Base-by-base conservation (phyloP, 2,113 vertebrate species). In the Tragelaphus buxtoni region DNA sequence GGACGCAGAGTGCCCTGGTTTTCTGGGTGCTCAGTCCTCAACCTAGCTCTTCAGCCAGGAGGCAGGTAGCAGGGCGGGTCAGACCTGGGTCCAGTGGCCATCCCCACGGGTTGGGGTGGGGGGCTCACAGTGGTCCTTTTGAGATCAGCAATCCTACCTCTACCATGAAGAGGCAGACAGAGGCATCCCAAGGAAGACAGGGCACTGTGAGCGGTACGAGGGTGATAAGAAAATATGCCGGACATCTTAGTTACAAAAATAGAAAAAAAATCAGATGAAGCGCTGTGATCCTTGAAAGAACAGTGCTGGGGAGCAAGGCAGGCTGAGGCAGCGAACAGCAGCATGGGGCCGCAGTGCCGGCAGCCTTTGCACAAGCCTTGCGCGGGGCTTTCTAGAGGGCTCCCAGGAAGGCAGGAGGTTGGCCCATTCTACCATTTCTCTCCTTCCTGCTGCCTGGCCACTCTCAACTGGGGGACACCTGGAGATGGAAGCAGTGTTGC, bases 1-100 rank as follows among this genome's bases (percentile, higher is more conserved):
- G 32, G 32, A 28, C 14, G 0, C 2, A 0, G 14, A 3, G 10
- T 0, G 1, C 17, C 22, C 39, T 39, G 24, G 32, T 55, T 81
- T 51, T 7, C 8, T 4, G 32, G 28, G 1, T 3, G 35, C 10
- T 63, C 42, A 35, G 6, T 69, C 51, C 35, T 81, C 47, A 9
- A 2, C 17, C 9, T 4, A 17, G 32, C 16, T 2, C 3, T 28
- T 10, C 9, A 24, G 16, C 56, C 18, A 7, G 11, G 13, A 63
- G 3, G 22, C 0, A 0, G 35, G 30, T 5, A 4, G 47, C 47
- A 24, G 8, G 11, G 55, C 2, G 55, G 32, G 42, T 60, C 89
- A 55, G 16, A 28, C 10, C 47, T 47, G 39, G 53, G 24, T 12
- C 32, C 9, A 0, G 0, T 32, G 81, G n/a, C 32, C 20, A 7